phyloP scores from a whole-genome alignment of 1,140 invertebrate species.

The Aphelenchoides besseyi region DNA sequence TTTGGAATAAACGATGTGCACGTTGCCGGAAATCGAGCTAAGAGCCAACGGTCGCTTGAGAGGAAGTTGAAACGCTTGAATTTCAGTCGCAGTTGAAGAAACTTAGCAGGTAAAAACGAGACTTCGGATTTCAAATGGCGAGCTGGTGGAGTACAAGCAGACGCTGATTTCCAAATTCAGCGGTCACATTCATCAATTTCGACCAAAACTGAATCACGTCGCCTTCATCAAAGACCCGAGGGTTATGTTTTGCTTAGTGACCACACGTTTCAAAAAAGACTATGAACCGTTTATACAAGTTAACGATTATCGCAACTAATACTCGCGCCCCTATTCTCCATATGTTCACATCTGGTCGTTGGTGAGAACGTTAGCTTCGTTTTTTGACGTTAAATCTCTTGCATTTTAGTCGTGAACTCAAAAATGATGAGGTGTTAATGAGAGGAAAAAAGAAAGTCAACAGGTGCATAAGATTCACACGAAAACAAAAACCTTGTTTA shows the following conservation, averaged over 20 bases:
- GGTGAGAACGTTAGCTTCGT: background rate
- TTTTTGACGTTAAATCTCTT: too few relatives aligned
- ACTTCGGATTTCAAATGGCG: too few relatives aligned
- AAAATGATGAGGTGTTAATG: background rate
- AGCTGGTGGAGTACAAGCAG: background rate
- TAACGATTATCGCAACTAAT: background rate
- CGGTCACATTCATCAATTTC: background rate
- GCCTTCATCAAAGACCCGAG: background rate
- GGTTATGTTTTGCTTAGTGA: background rate
- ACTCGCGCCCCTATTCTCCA: background rate
- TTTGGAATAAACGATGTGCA: background rate
- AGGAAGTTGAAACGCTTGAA: background rate
- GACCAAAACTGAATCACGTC: background rate
- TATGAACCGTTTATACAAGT: background rate
- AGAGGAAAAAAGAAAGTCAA: too few relatives aligned
- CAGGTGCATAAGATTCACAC: background rate
- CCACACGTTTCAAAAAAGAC: background rate
- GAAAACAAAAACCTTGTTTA: slow-evolving; percentile 2
- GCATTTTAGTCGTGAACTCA: too few relatives aligned
- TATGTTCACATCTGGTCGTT: background rate
- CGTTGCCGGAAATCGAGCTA: background rate
- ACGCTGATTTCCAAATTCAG: background rate
- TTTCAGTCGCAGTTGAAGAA: background rate
- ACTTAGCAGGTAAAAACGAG: background rate
- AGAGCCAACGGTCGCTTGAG: background rate